A percentile compares a stretch with the other conserved stretches of the same genome.
These are phyloP conservation scores for Kryptolebias marmoratus DNA, from an alignment of 2,113 vertebrate genomes.

Conservation along the genomic window DNA sequence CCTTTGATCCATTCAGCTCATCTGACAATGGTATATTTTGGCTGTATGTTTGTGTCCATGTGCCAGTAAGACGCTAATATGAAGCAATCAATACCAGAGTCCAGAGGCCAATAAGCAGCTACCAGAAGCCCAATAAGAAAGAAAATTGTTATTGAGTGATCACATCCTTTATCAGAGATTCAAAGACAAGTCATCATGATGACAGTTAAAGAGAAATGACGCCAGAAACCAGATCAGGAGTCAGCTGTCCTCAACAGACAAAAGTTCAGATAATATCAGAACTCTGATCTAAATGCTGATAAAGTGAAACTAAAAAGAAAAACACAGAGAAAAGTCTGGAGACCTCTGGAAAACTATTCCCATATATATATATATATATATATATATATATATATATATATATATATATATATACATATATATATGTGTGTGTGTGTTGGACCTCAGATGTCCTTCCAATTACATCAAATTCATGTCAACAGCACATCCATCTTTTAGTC, in stretches of 20 bases:
- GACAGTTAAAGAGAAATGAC: not conserved
- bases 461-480: not conserved
- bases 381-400: no score
- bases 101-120: conserved; percentile 5
- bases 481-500: not conserved
- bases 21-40: not conserved
- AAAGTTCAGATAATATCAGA: not conserved
- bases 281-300: not conserved
- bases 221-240: conserved; percentile 19
- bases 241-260: conserved; percentile 22
- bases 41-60: not conserved
- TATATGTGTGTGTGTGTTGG: no score
- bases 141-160: not conserved
- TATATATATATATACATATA: no score
- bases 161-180: not conserved
- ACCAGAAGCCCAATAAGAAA: not conserved
- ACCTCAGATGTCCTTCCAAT: not conserved
- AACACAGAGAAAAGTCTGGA: not conserved
- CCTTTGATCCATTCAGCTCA: not conserved
- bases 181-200: not conserved
- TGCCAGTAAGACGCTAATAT: conserved; percentile 25
- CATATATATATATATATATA: no score
- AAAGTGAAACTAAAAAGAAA: not conserved
- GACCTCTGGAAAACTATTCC: no score
- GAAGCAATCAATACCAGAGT: not conserved